phyloP scores from a whole-genome alignment of 2,797 vertebrate genomes.

The Anolis apletophallus region DNA sequence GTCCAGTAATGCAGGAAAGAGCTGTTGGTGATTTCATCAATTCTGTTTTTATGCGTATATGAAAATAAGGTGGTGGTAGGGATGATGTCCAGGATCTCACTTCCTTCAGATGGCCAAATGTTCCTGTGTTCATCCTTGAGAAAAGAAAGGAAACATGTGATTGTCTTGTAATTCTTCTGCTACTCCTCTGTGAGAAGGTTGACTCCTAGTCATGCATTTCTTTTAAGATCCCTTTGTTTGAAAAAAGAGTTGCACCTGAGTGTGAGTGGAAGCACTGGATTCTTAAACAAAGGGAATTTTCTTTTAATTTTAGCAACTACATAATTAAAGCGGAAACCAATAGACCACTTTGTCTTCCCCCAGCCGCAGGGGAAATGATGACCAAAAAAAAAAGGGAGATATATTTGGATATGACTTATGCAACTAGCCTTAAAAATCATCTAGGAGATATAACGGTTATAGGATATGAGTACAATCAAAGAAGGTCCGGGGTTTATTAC shows the following conservation, averaged over 20 bases:
- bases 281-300: constrained; percentile 53
- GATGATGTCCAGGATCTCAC: not conserved
- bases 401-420: constrained; percentile 54
- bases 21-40: not conserved
- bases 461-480: constrained; percentile 3
- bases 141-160: constrained; percentile 37
- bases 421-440: constrained; percentile 34
- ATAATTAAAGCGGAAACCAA: constrained; percentile 61
- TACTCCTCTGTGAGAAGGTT: constrained; percentile 38
- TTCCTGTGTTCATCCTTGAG: constrained; percentile 60
- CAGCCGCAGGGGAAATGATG: constrained; percentile 3
- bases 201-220: constrained; percentile 49
- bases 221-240: constrained; percentile 58
- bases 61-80: not conserved
- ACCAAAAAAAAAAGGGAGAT: constrained; percentile 39
- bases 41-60: not conserved
- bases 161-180: constrained; percentile 48
- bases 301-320: constrained; percentile 60
- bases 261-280: constrained; percentile 40
- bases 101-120: constrained; percentile 58
- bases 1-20: not conserved
- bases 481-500: not conserved
- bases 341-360: constrained; percentile 59
- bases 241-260: constrained; percentile 55
- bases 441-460: constrained; percentile 19